Evolutionary conservation across 1,140 invertebrate genomes (phyloP).

Genomic region (Drosophila rufa): DNA sequence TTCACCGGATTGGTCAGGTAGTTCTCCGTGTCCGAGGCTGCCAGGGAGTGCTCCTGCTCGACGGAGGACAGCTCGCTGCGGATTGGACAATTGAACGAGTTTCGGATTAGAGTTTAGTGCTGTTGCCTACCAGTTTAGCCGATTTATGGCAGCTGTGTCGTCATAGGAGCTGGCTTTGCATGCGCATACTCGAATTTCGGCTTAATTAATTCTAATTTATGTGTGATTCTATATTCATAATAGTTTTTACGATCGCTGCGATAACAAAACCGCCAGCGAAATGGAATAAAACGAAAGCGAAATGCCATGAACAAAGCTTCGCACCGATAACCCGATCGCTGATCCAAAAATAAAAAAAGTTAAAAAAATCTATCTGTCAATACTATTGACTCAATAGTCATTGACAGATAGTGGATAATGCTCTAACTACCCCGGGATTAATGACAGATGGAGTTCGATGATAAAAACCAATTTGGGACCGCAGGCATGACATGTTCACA

Average conservation of each 20-base stretch:
- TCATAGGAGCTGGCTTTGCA: slow-evolving; percentile 47
- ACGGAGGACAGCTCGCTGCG: slow-evolving; percentile 89
- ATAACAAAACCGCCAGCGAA: slow-evolving; percentile 42
- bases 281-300: slow-evolving; percentile 65
- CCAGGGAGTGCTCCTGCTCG: slow-evolving; percentile 90
- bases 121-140: slow-evolving; percentile 64
- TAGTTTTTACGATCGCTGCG: slow-evolving; percentile 57
- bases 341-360: not conserved
- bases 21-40: slow-evolving; percentile 91
- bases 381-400: too few relatives aligned
- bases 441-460: not conserved
- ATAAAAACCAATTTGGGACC: not conserved
- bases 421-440: slow-evolving; percentile 10
- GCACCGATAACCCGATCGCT: slow-evolving; percentile 23
- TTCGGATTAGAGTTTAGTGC: slow-evolving; percentile 35
- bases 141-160: slow-evolving; percentile 53
- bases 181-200: slow-evolving; percentile 36
- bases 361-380: not conserved
- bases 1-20: slow-evolving; percentile 98
- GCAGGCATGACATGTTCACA: slow-evolving; percentile 3
- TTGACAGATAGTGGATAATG: slow-evolving; percentile 10
- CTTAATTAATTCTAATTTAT: slow-evolving; percentile 83
- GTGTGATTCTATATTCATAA: slow-evolving; percentile 71
- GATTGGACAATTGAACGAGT: slow-evolving; percentile 44
- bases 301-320: slow-evolving; percentile 51